Evolutionary conservation across 2,888 invertebrate genomes (phyloP).

Genomic region (Zaprionus bogoriensis): DNA sequence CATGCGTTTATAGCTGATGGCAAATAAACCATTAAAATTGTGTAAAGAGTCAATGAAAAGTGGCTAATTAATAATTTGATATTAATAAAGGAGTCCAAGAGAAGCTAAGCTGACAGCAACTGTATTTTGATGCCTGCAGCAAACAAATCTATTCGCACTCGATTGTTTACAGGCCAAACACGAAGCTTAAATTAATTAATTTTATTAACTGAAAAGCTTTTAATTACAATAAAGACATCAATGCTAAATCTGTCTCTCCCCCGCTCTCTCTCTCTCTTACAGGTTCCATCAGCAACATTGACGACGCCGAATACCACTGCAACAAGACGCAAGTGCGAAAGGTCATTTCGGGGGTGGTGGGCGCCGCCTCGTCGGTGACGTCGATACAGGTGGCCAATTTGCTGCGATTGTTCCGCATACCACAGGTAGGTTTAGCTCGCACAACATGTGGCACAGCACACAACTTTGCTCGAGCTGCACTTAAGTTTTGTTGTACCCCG

Average conservation of each 20-base stretch:
- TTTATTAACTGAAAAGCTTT: no score
- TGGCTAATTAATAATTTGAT: background rate
- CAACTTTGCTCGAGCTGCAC: background rate
- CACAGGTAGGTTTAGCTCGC: constrained; percentile 84
- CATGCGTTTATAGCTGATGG: no score
- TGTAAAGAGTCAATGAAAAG: background rate
- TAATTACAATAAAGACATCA: no score
- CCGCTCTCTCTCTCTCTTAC: constrained; percentile 70
- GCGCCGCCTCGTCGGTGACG: constrained; percentile 95
- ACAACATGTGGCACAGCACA: constrained; percentile 1
- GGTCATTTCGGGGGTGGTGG: constrained; percentile 94
- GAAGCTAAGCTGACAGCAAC: background rate
- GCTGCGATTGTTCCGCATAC: constrained; percentile 95
- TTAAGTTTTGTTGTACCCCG: background rate
- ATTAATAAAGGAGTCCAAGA: background rate
- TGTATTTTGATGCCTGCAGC: background rate
- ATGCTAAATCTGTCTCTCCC: background rate
- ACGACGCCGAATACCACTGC: constrained; percentile 93
- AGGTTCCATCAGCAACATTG: constrained; percentile 98
- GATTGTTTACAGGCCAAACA: background rate
- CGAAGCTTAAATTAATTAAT: background rate
- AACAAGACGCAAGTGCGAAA: constrained; percentile 92
- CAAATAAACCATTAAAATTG: background rate
- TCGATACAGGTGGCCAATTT: constrained; percentile 98
- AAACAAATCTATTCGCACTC: background rate